These are phyloP conservation scores for Papilio demoleus DNA, from an alignment of 2,888 invertebrate species.

Conservation along the genomic window DNA sequence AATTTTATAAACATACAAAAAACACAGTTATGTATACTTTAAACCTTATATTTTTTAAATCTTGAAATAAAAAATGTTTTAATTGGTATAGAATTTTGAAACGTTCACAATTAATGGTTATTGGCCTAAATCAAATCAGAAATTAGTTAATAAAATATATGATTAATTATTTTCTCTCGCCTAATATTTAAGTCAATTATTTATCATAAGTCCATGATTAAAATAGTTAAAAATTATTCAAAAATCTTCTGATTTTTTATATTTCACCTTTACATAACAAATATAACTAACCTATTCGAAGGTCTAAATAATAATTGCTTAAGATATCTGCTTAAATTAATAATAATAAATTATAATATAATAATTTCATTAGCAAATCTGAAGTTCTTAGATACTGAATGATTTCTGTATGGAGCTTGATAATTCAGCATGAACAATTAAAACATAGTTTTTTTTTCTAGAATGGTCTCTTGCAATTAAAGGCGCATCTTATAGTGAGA, in stretches of 20 bases:
- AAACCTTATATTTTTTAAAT: background rate
- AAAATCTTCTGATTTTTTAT: background rate
- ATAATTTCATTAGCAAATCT: background rate
- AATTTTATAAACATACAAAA: background rate
- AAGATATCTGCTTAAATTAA: background rate
- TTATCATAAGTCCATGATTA: background rate
- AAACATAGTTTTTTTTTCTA: background rate
- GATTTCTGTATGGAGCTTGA: background rate
- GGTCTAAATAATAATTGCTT: background rate
- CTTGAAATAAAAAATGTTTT: background rate
- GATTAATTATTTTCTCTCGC: background rate
- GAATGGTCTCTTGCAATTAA: background rate
- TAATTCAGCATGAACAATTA: background rate
- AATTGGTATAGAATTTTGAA: too few relatives aligned
- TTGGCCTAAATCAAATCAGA: background rate
- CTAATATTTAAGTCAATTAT: constrained; percentile 10
- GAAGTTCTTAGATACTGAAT: background rate
- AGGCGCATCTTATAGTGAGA: background rate
- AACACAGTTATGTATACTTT: background rate
- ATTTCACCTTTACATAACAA: background rate
- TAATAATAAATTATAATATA: background rate
- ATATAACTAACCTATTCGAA: background rate
- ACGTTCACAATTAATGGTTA: background rate
- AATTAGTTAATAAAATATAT: background rate
- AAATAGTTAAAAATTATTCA: background rate